Conservation (phyloP, 2,113 vertebrate species). For the Perca flavescens region DNA sequence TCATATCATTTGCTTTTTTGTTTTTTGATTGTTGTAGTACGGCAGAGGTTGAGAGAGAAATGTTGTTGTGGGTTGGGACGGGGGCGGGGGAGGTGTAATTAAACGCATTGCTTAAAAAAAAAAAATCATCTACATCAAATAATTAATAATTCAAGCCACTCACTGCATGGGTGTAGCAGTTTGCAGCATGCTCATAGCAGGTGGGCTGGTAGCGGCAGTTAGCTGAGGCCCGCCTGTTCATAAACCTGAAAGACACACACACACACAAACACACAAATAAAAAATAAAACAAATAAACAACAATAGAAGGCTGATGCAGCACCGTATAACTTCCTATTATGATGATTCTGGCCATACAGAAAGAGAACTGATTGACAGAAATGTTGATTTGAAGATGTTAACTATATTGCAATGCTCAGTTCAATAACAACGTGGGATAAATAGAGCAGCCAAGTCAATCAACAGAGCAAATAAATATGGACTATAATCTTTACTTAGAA, state of each 20-base stretch:
- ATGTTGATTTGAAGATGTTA: background rate
- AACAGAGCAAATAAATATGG: too few relatives aligned
- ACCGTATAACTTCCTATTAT: background rate
- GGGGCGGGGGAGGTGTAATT: too few relatives aligned
- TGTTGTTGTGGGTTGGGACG: too few relatives aligned
- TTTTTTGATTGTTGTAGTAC: too few relatives aligned
- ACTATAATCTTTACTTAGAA: background rate
- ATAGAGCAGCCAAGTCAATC: too few relatives aligned
- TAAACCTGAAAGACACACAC: conserved; percentile 89
- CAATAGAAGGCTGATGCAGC: background rate
- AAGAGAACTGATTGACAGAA: background rate
- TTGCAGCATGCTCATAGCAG: conserved; percentile 97
- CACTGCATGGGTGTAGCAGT: conserved; percentile 98
- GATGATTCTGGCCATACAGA: background rate
- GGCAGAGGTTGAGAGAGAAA: too few relatives aligned
- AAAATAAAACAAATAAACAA: background rate
- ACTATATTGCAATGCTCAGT: background rate
- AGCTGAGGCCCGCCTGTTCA: conserved; percentile 95
- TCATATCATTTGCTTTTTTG: too few relatives aligned
- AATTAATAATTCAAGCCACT: conserved; percentile 63
- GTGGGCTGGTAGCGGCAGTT: conserved; percentile 99
- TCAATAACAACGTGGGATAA: background rate
- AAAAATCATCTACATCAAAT: background rate
- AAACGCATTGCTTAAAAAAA: too few relatives aligned
- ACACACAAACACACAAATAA: background rate